These are phyloP conservation scores for Drosophila atroscutellata DNA, from an alignment of 2,888 invertebrate species.

Conservation along the genomic window DNA sequence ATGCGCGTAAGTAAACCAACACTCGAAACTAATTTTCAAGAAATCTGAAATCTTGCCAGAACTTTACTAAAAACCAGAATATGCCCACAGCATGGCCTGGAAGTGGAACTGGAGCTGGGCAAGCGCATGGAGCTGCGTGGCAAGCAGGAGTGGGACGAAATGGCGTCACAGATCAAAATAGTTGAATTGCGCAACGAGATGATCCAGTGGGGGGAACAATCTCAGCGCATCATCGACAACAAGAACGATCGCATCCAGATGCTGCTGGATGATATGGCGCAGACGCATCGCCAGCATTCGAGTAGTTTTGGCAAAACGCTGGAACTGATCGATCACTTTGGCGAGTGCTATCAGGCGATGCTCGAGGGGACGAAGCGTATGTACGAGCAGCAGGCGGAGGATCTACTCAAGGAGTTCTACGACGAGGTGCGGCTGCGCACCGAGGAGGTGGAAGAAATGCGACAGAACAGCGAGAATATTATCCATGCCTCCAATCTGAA, in stretches of 20 bases:
- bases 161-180: constrained; percentile 75
- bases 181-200: constrained; percentile 76
- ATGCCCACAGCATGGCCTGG: constrained; percentile 67
- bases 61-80: background rate
- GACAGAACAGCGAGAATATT: constrained; percentile 74
- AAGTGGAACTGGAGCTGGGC: constrained; percentile 76
- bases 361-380: constrained; percentile 54
- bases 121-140: constrained; percentile 70
- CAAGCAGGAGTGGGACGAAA: constrained; percentile 73
- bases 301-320: constrained; percentile 66
- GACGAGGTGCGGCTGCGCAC: constrained; percentile 58
- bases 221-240: constrained; percentile 55
- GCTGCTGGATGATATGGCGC: constrained; percentile 70
- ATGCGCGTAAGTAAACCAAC: constrained; percentile 62
- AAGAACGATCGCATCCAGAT: constrained; percentile 77
- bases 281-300: constrained; percentile 75
- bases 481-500: constrained; percentile 75
- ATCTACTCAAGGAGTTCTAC: constrained; percentile 75
- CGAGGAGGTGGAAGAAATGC: constrained; percentile 56
- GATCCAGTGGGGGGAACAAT: constrained; percentile 65
- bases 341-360: constrained; percentile 69
- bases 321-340: constrained; percentile 78
- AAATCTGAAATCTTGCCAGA: background rate
- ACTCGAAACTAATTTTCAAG: background rate
- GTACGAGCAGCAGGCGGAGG: constrained; percentile 75